These are phyloP conservation scores for Megalonaias nervosa DNA, from an alignment of 1,140 invertebrate genomes.

Conservation along the genomic window DNA sequence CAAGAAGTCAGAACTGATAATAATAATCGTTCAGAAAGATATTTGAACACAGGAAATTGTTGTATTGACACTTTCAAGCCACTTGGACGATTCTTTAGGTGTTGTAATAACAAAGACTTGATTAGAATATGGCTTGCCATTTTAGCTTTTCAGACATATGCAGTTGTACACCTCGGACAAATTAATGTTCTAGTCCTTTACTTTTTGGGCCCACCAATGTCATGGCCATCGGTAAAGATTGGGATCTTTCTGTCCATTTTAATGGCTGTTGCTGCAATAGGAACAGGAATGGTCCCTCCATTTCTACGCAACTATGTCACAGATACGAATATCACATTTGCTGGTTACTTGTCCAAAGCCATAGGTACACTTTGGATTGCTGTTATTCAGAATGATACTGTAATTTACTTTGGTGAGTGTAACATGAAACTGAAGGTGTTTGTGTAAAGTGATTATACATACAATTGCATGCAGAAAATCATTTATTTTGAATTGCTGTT, in stretches of 20 bases:
- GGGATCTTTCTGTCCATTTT: constrained; percentile 61
- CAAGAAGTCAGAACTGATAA: constrained; percentile 47
- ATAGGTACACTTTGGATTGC: constrained; percentile 66
- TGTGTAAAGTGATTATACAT: background rate
- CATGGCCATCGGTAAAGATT: constrained; percentile 57
- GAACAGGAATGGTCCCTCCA: constrained; percentile 53
- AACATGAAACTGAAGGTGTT: too few relatives aligned
- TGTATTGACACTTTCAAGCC: constrained; percentile 62
- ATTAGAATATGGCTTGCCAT: constrained; percentile 64
- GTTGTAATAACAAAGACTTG: constrained; percentile 54
- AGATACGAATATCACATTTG: constrained; percentile 59
- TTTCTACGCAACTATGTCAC: constrained; percentile 56
- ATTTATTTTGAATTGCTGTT: background rate
- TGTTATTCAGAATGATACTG: constrained; percentile 60
- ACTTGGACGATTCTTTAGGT: constrained; percentile 58
- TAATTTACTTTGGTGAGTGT: constrained; percentile 62
- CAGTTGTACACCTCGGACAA: constrained; percentile 65
- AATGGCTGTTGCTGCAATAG: constrained; percentile 62
- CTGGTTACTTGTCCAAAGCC: constrained; percentile 64
- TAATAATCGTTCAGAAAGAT: constrained; percentile 26
- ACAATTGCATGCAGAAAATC: background rate
- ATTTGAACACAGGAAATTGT: constrained; percentile 53
- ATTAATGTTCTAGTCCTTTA: constrained; percentile 63
- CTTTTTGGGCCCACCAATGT: constrained; percentile 55
- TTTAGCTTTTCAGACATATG: constrained; percentile 64